Percentiles rank a stretch among this genome's conserved stretches.
These are phyloP conservation scores for Cyrtonyx montezumae DNA, from an alignment of 2,113 vertebrate genomes.

Conservation along the genomic window DNA sequence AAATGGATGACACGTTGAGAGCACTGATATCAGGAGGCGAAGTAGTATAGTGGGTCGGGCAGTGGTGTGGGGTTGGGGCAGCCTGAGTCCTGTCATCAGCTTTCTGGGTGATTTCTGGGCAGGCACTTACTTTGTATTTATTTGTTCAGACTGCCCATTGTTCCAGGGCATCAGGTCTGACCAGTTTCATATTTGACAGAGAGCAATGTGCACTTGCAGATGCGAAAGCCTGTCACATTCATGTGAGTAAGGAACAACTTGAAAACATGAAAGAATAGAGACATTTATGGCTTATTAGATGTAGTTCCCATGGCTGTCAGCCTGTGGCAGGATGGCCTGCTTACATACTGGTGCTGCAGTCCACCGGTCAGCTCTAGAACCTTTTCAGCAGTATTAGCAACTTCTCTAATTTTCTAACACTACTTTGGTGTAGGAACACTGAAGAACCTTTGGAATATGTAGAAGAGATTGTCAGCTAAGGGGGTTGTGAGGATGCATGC, in stretches of 20 bases:
- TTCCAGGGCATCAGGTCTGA: not conserved
- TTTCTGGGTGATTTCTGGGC: not conserved
- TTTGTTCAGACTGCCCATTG: not conserved
- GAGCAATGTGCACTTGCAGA: not conserved
- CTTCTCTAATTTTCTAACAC: not conserved
- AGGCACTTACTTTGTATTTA: not conserved
- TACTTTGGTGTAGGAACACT: not conserved
- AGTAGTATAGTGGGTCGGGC: rapidly evolving
- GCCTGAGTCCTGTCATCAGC: not conserved
- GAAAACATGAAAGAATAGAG: not conserved
- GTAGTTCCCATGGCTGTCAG: not conserved
- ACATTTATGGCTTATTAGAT: not conserved
- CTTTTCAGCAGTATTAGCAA: not conserved
- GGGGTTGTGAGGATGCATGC: not conserved
- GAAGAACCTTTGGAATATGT: not conserved
- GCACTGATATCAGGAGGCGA: not conserved
- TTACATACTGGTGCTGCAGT: not conserved
- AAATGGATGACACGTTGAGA: not conserved
- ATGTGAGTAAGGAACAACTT: not conserved
- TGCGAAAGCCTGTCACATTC: not conserved
- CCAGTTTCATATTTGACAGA: not conserved
- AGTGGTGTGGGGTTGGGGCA: not conserved
- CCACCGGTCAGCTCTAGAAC: not conserved
- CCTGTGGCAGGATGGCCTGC: not conserved
- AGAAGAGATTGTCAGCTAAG: not conserved